These are phyloP conservation scores for Pegoplata infirma DNA, from an alignment of 2,888 invertebrate species.

Conservation along the genomic window DNA sequence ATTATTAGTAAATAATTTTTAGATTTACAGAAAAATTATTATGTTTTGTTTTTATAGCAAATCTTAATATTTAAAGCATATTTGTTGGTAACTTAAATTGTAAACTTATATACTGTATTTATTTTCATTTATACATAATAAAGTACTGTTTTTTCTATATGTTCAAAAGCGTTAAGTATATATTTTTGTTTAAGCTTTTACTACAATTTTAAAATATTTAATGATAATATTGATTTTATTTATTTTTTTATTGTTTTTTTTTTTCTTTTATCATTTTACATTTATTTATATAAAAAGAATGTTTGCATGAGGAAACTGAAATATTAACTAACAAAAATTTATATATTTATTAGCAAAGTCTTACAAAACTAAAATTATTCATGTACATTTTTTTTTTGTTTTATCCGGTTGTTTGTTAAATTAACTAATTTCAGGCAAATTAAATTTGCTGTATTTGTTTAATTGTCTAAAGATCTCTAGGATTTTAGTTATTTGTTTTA, in stretches of 20 bases:
- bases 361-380: background rate
- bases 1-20: slow-evolving; percentile 66
- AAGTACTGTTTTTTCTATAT: slow-evolving; percentile 31
- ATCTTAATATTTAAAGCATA: slow-evolving; percentile 43
- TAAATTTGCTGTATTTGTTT: slow-evolving; percentile 28
- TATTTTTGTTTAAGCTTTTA: slow-evolving; percentile 57
- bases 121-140: slow-evolving; percentile 10
- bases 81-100: slow-evolving; percentile 54
- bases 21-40: slow-evolving; percentile 63
- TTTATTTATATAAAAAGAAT: slow-evolving; percentile 9
- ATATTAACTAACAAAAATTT: slow-evolving; percentile 40
- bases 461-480: slow-evolving; percentile 23
- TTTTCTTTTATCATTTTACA: no score
- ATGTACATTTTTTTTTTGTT: background rate
- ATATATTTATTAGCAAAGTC: slow-evolving; percentile 2
- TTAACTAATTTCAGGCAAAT: slow-evolving; percentile 38
- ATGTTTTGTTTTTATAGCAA: slow-evolving; percentile 21
- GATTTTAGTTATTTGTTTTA: background rate
- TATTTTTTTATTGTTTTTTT: slow-evolving; percentile 36
- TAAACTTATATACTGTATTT: slow-evolving; percentile 33
- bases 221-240: slow-evolving; percentile 37
- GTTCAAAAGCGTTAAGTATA: slow-evolving; percentile 62
- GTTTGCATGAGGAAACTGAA: background rate
- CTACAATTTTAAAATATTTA: slow-evolving; percentile 56
- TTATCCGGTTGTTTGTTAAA: background rate